phyloP scores from a whole-genome alignment of 2,888 invertebrate species.

The Ferrisia virgata region DNA sequence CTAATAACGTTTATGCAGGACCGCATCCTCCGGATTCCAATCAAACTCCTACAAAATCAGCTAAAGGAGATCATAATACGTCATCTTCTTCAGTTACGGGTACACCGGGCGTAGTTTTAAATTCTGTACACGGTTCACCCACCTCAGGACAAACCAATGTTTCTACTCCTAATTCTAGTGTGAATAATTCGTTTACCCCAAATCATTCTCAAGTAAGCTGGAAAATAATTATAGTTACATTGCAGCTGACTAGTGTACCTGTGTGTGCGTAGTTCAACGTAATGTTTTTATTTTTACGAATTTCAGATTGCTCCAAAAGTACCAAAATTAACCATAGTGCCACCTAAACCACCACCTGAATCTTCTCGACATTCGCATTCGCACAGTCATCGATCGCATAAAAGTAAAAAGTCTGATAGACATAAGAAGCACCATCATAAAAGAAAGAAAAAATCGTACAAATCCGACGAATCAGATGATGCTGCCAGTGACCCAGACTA shows the following conservation, averaged over 20 bases:
- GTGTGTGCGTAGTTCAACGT: no score
- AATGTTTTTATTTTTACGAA: neutral
- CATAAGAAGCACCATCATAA: slow-evolving; percentile 52
- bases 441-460: slow-evolving; percentile 50
- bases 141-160: neutral
- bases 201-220: slow-evolving; percentile 30
- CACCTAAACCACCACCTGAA: slow-evolving; percentile 49
- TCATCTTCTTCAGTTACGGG: neutral
- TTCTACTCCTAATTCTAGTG: neutral
- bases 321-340: slow-evolving; percentile 51
- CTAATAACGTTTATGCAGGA: slow-evolving; percentile 22
- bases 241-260: no score
- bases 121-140: neutral
- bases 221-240: no score
- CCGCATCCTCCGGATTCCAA: neutral
- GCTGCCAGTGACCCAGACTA: slow-evolving; percentile 64
- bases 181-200: slow-evolving; percentile 30
- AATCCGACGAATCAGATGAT: slow-evolving; percentile 62
- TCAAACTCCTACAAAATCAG: neutral
- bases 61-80: neutral
- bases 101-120: neutral
- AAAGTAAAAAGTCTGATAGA: slow-evolving; percentile 51
- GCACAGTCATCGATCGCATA: slow-evolving; percentile 50
- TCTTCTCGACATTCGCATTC: slow-evolving; percentile 47
- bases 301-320: slow-evolving; percentile 48